A percentile compares a stretch with the other conserved stretches of the same genome.
Evolutionary conservation across 2,888 invertebrate species (phyloP).

Genomic region (Microctonus aethiopoides): DNA sequence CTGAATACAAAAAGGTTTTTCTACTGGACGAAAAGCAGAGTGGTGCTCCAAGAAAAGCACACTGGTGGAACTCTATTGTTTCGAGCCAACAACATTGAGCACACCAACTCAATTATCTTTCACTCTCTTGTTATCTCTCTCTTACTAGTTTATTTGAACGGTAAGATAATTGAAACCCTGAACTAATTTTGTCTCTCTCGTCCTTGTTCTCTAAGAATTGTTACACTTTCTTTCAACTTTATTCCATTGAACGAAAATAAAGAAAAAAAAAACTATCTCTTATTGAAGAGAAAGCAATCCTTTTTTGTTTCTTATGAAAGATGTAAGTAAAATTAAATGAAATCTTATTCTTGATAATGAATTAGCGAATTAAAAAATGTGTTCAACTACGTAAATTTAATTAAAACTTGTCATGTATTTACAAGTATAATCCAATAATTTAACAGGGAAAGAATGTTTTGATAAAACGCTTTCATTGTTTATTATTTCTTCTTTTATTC

Average conservation of each 20-base stretch:
- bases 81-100: slow-evolving; percentile 47
- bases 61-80: slow-evolving; percentile 40
- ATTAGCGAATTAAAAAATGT: neutral
- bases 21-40: neutral
- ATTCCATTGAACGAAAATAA: neutral
- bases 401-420: neutral
- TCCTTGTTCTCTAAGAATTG: slow-evolving; percentile 8
- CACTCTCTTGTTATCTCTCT: slow-evolving; percentile 22
- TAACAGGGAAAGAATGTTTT: no score
- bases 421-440: neutral
- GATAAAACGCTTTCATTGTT: neutral
- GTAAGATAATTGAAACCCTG: slow-evolving; percentile 62
- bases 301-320: neutral
- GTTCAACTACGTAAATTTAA: neutral
- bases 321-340: neutral
- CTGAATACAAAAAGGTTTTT: slow-evolving; percentile 32
- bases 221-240: neutral
- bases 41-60: slow-evolving; percentile 24
- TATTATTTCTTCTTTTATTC: neutral
- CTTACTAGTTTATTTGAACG: slow-evolving; percentile 47
- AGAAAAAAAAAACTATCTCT: no score
- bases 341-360: neutral
- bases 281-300: neutral
- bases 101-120: slow-evolving; percentile 59
- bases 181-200: slow-evolving; percentile 49